Base-by-base conservation (phyloP, 2,888 invertebrate species). In the Catocala fraxini region DNA sequence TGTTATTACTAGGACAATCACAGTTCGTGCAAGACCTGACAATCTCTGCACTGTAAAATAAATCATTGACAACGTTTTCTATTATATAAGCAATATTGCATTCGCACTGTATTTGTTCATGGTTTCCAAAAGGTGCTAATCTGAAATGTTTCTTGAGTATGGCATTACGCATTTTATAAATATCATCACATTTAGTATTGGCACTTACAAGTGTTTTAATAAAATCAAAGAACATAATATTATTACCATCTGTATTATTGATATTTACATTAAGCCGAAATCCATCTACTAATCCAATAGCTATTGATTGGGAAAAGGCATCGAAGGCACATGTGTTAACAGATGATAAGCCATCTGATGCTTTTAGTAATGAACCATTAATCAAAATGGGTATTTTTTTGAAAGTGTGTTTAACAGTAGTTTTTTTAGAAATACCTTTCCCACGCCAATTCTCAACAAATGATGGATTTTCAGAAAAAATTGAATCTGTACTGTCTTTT, bases 11-110 rank as follows among this genome's bases (percentile, higher is more conserved):
- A 53, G 15, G 43, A 43, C 53, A 43, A 43, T 53, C 43, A 39
- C 9, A 39, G 35, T 34, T 53, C 43, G 53, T 25, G 42, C 53
- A 43, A 42, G 43, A 43, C 25, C 11, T 53, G 15, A 43, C 25
- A 43, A 43, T n/a, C 43, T 43, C 53, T 35, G 51, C 51, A 35
- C 51, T 51, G 55, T 56, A 47, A 33, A 56, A 25, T 33, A 46
- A 45, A 54, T 54, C 54, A 15, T 43, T 43, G 25, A 54, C 33
- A 54, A 54, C 46, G 33, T 45, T 54, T 54, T 54, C 42, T 15
- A 54, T 43, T 54, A 49, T 49, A 49, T 49, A 35, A 35, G 49
- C 35, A 49, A 49, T 49, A 49, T 49, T 49, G 49, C 49, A 49
- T 7, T 49, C 49, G 12, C 49, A 49, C 33, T 6, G 49, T 49